Conservation (phyloP, 2,888 invertebrate species). For the Hirtodrosophila duncani region DNA sequence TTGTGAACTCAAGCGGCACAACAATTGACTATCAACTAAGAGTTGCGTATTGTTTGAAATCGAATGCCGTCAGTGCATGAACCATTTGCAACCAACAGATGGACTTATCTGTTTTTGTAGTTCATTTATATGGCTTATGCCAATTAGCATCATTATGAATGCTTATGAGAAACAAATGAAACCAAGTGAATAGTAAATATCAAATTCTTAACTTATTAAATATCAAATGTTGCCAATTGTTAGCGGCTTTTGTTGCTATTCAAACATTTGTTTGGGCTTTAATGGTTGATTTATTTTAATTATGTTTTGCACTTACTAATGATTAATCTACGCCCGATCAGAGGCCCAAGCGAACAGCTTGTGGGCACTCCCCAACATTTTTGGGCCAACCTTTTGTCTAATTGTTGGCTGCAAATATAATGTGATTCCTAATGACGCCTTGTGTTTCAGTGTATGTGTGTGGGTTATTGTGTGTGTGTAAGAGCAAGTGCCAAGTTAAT, state of each 20-base stretch:
- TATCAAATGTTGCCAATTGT: no score
- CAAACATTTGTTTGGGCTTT: slow-evolving; percentile 12
- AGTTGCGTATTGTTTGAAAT: no score
- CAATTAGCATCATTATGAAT: no score
- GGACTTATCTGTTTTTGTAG: no score
- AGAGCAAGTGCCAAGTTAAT: slow-evolving; percentile 35
- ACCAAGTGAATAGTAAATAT: background rate
- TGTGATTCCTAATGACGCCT: slow-evolving; percentile 8
- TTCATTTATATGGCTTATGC: no score
- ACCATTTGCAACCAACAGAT: no score
- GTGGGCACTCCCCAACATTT: slow-evolving; percentile 9
- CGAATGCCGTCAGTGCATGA: no score
- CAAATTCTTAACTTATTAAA: no score
- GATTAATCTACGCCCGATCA: slow-evolving; percentile 35
- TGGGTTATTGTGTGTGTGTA: slow-evolving; percentile 12
- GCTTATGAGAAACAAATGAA: background rate
- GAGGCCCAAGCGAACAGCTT: slow-evolving; percentile 20
- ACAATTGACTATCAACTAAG: no score
- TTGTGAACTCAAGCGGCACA: no score
- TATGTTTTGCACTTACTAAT: slow-evolving; percentile 39
- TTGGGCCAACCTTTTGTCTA: slow-evolving; percentile 7
- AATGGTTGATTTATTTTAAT: slow-evolving; percentile 41
- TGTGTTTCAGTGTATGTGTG: background rate
- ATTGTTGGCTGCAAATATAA: slow-evolving; percentile 16
- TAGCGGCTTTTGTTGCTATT: slow-evolving; percentile 11